These are phyloP conservation scores for Climacteris rufus DNA, from an alignment of 2,113 vertebrate species.

Conservation along the genomic window DNA sequence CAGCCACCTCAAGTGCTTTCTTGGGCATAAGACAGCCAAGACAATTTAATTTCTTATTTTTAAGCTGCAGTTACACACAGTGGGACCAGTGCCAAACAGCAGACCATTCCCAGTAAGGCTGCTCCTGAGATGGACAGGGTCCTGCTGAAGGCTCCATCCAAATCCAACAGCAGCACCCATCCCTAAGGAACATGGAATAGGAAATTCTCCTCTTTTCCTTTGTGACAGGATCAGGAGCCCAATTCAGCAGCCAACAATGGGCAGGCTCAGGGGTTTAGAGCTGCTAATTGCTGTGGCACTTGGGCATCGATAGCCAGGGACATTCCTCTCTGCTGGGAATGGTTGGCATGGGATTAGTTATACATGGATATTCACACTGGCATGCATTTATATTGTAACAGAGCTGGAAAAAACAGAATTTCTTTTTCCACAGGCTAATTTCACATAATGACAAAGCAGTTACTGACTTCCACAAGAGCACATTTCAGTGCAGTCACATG, in stretches of 20 bases:
- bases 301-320: background rate
- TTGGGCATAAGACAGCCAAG: background rate
- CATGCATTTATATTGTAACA: background rate
- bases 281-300: background rate
- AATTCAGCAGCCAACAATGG: background rate
- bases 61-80: background rate
- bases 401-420: background rate
- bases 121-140: background rate
- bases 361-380: background rate
- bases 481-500: background rate
- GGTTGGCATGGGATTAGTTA: background rate
- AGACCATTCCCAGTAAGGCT: fast-evolving
- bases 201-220: background rate
- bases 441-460: background rate
- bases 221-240: background rate
- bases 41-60: background rate
- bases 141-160: background rate
- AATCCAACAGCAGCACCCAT: background rate
- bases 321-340: background rate
- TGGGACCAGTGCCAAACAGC: background rate
- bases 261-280: background rate
- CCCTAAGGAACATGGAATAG: fast-evolving
- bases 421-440: background rate
- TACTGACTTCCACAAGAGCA: background rate
- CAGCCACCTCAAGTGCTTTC: background rate